Evolutionary conservation across 1,140 invertebrate genomes (phyloP), one percentile per base, ranked within the genome.

Genomic region (Anastrepha obliqua): DNA sequence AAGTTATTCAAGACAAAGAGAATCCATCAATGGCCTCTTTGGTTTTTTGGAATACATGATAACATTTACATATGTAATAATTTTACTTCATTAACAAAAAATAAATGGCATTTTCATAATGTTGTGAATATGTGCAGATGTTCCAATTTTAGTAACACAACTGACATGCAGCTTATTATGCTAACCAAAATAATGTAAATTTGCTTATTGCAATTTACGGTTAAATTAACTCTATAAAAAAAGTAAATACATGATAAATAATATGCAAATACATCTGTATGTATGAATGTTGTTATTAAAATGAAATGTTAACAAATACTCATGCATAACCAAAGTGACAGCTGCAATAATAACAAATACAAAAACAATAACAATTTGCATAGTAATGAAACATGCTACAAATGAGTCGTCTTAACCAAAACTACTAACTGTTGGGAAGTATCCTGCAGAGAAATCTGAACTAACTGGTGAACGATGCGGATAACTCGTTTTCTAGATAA

Each of bases 171-270:
- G 44, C 42, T 55, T 42, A 81, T 81, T 81, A 81, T 55, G n/a
- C 20, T 55, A 58, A 81, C 74, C 74, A 8, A 20, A 74, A 47
- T 74, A 44, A 74, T 81, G 47, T 81, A 81, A 81, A 81, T 55
- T 81, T 11, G 15, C 47, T 51, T 58, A 55, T 81, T 81, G 74
- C 51, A 55, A 47, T 81, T 81, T 81, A 81, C 29, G 74, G 20
- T n/a, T 81, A 47, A 81, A 81, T 81, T 81, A 58, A 81, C 74
- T 81, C 17, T 55, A 81, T 55, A 55, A 55, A 29, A 42, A 81
- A 55, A 51, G 17, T 29, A 13, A 62, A 62, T 15, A 17, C 60
- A 62, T 62, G 6, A 17, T 62, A 62, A 62, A n/a, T 62, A 62
- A 62, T 62, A 55, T 51, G 47, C 47, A 81, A 81, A 58, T 81